These are phyloP conservation scores for Tringa solitaria DNA, from an alignment of 2,113 vertebrate genomes.

Conservation along the genomic window DNA sequence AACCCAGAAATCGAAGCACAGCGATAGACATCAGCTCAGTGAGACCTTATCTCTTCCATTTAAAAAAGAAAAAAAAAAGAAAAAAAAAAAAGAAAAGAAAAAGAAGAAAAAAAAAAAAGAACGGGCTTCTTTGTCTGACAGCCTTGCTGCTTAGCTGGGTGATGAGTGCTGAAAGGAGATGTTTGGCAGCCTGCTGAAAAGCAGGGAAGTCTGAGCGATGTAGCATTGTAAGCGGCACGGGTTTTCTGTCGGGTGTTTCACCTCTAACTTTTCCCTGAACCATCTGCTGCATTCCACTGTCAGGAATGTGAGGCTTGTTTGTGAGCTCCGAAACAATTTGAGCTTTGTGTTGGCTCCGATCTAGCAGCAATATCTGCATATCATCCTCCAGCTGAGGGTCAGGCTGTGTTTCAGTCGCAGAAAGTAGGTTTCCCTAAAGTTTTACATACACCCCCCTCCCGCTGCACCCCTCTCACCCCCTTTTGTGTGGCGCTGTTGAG, in stretches of 20 bases:
- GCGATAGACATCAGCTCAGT: not conserved
- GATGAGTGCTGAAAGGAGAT: constrained; percentile 10
- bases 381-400: constrained; percentile 26
- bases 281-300: constrained; percentile 60
- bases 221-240: not conserved
- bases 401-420: not conserved
- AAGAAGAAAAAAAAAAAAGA: not conserved
- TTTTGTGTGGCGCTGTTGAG: not conserved
- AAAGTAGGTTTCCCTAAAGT: not conserved
- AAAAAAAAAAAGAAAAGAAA: not conserved
- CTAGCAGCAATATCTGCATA: not conserved
- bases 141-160: not conserved
- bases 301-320: constrained; percentile 44
- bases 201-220: not conserved
- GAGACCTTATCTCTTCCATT: not conserved
- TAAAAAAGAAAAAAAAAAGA: not conserved
- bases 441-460: fast-evolving
- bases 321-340: constrained; percentile 35
- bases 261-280: constrained; percentile 43
- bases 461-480: not conserved
- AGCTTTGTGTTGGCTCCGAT: constrained; percentile 37
- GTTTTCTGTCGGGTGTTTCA: constrained; percentile 21
- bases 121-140: not conserved
- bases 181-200: constrained; percentile 20
- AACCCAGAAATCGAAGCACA: fast-evolving